Evolutionary conservation across 1,140 invertebrate genomes (phyloP).

Genomic region (Drosophila virilis): DNA sequence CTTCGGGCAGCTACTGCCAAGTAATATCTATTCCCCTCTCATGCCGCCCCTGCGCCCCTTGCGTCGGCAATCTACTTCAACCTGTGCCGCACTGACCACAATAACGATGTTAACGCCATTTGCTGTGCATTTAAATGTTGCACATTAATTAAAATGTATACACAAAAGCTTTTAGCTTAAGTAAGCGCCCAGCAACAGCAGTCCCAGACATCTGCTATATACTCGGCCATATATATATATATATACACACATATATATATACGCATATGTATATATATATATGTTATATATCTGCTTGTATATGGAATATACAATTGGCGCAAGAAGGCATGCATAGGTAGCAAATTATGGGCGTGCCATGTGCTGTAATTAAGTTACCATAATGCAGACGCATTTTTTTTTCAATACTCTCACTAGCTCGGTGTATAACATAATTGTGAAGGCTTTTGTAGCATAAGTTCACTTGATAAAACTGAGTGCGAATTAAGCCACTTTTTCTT

Average conservation of each 20-base stretch:
- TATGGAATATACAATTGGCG: constrained; percentile 57
- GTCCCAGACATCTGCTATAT: constrained; percentile 27
- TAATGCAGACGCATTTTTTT: constrained; percentile 31
- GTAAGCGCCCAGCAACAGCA: constrained; percentile 61
- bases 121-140: constrained; percentile 53
- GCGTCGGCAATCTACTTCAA: not conserved
- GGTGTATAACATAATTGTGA: not conserved
- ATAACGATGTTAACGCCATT: constrained; percentile 47
- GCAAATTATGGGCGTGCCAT: constrained; percentile 59
- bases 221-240: constrained; percentile 19
- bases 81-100: constrained; percentile 26
- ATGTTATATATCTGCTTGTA: constrained; percentile 17
- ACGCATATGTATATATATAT: constrained; percentile 8
- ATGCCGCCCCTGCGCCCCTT: not conserved
- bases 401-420: not conserved
- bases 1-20: not conserved
- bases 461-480: no score
- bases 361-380: constrained; percentile 67
- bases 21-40: constrained; percentile 7
- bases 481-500: no score
- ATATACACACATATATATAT: constrained; percentile 7
- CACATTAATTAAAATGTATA: constrained; percentile 69
- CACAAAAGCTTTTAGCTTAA: constrained; percentile 82
- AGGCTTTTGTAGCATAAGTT: no score
- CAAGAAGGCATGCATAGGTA: constrained; percentile 60